Percentiles rank a stretch among this genome's conserved stretches.
These are phyloP conservation scores for Eulithis testata DNA, from an alignment of 2,888 invertebrate species.

Conservation along the genomic window DNA sequence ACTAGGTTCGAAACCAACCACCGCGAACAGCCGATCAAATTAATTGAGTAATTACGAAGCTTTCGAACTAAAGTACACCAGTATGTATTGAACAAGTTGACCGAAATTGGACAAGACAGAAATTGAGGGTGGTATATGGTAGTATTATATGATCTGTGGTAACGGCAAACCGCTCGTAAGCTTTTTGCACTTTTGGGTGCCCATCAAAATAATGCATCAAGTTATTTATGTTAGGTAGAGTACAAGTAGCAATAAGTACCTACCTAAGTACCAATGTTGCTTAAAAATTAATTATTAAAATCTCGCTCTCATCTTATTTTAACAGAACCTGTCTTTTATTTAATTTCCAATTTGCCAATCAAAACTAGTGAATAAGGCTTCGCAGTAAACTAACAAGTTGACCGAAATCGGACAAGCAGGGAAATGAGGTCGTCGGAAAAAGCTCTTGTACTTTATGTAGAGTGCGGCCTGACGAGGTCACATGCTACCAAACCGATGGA, in stretches of 20 bases:
- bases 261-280: no score
- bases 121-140: constrained; percentile 44
- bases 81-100: constrained; percentile 27
- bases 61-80: constrained; percentile 47
- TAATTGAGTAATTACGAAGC: constrained; percentile 67
- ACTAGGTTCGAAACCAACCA: constrained; percentile 53
- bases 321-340: no score
- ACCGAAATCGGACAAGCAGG: constrained; percentile 46
- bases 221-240: no score
- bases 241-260: no score
- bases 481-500: constrained; percentile 30
- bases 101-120: constrained; percentile 47
- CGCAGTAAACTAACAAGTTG: constrained; percentile 25
- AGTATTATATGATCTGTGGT: constrained; percentile 1
- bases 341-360: neutral
- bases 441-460: constrained; percentile 30
- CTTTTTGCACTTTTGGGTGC: neutral
- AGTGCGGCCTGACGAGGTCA: constrained; percentile 36
- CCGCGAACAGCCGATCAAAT: constrained; percentile 54
- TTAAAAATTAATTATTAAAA: no score
- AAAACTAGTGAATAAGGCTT: neutral
- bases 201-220: neutral
- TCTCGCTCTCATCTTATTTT: no score
- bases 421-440: constrained; percentile 48
- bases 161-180: constrained; percentile 32